Evolutionary conservation across 2,113 vertebrate genomes (phyloP).

Genomic region (Lucifuga dentata): DNA sequence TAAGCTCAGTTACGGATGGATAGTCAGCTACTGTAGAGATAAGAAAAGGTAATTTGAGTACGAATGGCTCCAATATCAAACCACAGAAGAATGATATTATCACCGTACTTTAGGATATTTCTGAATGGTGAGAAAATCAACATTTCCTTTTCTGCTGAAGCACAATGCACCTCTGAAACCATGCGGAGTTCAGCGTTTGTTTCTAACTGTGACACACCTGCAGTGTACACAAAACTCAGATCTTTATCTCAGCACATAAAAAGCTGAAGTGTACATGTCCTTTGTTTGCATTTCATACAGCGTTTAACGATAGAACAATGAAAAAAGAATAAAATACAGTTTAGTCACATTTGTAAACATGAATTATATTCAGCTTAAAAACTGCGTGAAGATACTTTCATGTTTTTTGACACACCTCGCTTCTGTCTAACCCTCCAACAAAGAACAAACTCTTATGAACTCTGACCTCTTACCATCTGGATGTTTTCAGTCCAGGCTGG

Average conservation of each 20-base stretch:
- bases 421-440: not conserved
- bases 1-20: slow-evolving; percentile 35
- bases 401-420: too few relatives aligned
- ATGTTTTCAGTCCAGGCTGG: not conserved
- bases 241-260: slow-evolving; percentile 49
- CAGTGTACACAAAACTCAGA: slow-evolving; percentile 34
- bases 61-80: slow-evolving; percentile 25
- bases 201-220: slow-evolving; percentile 39
- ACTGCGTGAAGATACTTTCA: not conserved
- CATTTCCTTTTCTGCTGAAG: not conserved
- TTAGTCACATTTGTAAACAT: not conserved
- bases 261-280: not conserved
- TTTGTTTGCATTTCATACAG: slow-evolving; percentile 35
- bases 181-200: not conserved
- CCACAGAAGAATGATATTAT: not conserved
- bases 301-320: not conserved
- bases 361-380: not conserved
- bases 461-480: slow-evolving; percentile 25
- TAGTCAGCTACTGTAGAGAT: slow-evolving; percentile 70
- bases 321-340: not conserved
- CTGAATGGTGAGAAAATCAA: not conserved
- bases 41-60: slow-evolving; percentile 31
- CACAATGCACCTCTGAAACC: not conserved
- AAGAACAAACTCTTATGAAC: not conserved
- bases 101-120: not conserved